These are phyloP conservation scores for Psophia crepitans DNA, from an alignment of 2,113 vertebrate species.

Conservation along the genomic window DNA sequence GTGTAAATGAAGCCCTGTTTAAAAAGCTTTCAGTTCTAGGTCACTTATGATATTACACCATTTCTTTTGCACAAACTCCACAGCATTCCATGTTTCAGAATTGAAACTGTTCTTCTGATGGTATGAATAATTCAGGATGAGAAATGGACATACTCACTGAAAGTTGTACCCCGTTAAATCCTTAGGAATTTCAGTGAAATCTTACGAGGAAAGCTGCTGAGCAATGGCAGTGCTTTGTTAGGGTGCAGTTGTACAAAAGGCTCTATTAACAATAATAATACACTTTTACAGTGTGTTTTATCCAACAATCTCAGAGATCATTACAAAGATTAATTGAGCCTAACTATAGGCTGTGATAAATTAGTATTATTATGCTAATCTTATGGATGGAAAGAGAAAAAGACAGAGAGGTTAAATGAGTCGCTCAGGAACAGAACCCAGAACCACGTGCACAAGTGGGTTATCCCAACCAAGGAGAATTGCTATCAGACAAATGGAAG, in stretches of 20 bases:
- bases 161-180: background rate
- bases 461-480: background rate
- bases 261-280: conserved; percentile 42
- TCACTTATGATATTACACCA: background rate
- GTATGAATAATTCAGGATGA: background rate
- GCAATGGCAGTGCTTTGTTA: background rate
- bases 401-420: conserved; percentile 5
- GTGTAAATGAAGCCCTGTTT: background rate
- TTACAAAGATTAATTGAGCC: conserved; percentile 47
- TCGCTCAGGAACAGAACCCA: background rate
- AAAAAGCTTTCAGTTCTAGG: background rate
- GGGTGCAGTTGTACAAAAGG: conserved; percentile 18
- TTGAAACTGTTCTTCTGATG: background rate
- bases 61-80: background rate
- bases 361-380: conserved; percentile 42
- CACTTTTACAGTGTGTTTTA: conserved; percentile 36
- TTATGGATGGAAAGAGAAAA: conserved; percentile 18
- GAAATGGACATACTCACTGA: background rate
- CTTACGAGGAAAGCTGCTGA: background rate
- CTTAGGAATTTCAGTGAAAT: background rate
- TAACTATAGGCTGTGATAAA: conserved; percentile 28
- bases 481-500: background rate
- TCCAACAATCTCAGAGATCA: conserved; percentile 20
- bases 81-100: background rate
- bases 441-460: background rate